Percentiles rank a stretch among this genome's conserved stretches.
These are phyloP conservation scores for Drosophila macrothrix DNA, from an alignment of 2,888 invertebrate species.

Conservation along the genomic window DNA sequence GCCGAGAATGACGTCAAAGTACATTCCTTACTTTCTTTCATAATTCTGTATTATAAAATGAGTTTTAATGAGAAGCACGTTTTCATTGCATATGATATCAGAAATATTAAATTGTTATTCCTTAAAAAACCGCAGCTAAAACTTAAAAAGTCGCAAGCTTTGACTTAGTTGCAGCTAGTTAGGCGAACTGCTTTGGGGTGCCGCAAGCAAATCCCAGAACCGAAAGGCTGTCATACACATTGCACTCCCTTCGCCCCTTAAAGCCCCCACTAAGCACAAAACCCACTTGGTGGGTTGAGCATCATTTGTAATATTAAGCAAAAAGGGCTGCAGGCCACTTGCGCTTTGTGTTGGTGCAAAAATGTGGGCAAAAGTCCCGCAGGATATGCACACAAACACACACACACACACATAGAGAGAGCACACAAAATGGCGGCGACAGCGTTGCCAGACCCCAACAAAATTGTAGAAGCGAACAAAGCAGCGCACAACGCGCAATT, in stretches of 20 bases:
- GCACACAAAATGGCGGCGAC: slow-evolving; percentile 46
- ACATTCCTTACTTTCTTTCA: slow-evolving; percentile 40
- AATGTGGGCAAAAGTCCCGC: slow-evolving; percentile 46
- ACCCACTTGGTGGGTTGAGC: slow-evolving; percentile 18
- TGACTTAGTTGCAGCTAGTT: slow-evolving; percentile 34
- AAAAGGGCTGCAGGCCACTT: slow-evolving; percentile 42
- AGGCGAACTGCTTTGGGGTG: slow-evolving; percentile 3
- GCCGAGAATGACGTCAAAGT: slow-evolving; percentile 53
- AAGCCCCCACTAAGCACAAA: not conserved
- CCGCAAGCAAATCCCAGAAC: slow-evolving; percentile 26
- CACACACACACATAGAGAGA: slow-evolving; percentile 8
- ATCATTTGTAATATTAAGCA: slow-evolving; percentile 45
- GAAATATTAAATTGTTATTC: not conserved
- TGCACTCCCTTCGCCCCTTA: not conserved
- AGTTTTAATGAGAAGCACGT: slow-evolving; percentile 47
- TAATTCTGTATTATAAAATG: slow-evolving; percentile 41
- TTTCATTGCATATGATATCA: not conserved
- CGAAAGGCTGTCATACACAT: slow-evolving; percentile 27
- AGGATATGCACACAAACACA: slow-evolving; percentile 38
- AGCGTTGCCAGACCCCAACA: slow-evolving; percentile 34
- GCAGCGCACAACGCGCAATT: slow-evolving; percentile 27
- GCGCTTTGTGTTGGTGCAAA: slow-evolving; percentile 33
- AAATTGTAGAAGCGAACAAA: slow-evolving; percentile 17
- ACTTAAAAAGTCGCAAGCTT: slow-evolving; percentile 14
- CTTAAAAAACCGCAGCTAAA: not conserved